Evolutionary conservation across 2,113 vertebrate species (phyloP), one percentile per base, ranked within the genome.

Genomic region (Maccullochella peelii): DNA sequence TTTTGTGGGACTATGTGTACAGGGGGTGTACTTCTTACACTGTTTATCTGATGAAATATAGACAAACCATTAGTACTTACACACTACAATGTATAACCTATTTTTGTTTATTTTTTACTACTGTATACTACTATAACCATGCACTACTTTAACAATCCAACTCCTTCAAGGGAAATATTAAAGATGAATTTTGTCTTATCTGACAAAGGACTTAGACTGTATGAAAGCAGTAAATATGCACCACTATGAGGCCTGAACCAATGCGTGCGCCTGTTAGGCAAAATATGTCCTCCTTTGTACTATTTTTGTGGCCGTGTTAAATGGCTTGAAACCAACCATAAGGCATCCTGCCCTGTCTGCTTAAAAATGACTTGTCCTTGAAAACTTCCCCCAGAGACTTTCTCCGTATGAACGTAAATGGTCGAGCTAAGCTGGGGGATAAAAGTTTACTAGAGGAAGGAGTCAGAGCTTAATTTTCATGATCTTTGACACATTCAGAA

Each of bases 311-410:
- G 72, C 50, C 2, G 5, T 82, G 78, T 62, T 80, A 87, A 89
- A 89, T 83, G 79, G 79, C 80, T 61, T 90, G 65, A 84, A 88
- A 84, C 70, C 73, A 82, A 79, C 25, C 83, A 83, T 86, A 84
- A 83, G 61, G 79, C 75, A 38, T 47, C 68, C 55, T 70, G 59
- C 75, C 73, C 52, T 33, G 23, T 69, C 79, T 63, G 65, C 59
- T 83, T 90, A 77, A 88, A 82, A 91, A 88, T 23, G 68, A 88
- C 85, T 85, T 82, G 82, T 78, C 89, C 90, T 87, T 91, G 86
- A 91, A 86, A 85, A 85, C 33, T 9, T 85, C 85, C 77, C 77
- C 2, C 2, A 4, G 72, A 84, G 81, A 84, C 66, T 77, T 84
- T 66, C 44, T 65, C 54, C 47, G 75, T 83, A 83, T 81, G 79